Conservation (phyloP, 1,140 invertebrate species). For the Habropoda laboriosa region DNA sequence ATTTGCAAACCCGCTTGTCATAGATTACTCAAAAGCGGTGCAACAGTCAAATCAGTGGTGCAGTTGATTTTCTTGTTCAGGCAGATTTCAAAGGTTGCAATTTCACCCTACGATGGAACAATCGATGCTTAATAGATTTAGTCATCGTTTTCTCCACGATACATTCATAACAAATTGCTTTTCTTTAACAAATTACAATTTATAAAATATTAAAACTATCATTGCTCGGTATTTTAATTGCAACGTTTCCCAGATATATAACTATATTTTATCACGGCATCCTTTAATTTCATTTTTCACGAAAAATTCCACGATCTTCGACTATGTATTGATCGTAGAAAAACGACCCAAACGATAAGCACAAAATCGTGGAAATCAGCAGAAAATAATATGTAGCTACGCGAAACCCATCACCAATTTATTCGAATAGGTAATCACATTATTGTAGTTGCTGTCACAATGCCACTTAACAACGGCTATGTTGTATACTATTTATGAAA, state of each 20-base stretch:
- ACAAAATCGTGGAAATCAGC: background rate
- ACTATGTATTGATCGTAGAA: constrained; percentile 31
- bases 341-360: background rate
- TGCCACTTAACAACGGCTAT: background rate
- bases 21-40: background rate
- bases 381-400: background rate
- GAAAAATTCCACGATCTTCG: background rate
- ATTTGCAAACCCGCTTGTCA: background rate
- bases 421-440: background rate
- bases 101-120: background rate
- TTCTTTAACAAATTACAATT: background rate
- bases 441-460: constrained; percentile 3
- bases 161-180: background rate
- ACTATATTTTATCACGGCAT: background rate
- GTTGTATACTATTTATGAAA: background rate
- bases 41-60: background rate
- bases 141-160: background rate
- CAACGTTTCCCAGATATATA: background rate
- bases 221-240: background rate
- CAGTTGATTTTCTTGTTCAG: background rate
- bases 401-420: background rate
- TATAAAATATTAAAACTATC: background rate
- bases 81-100: background rate
- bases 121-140: background rate
- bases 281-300: background rate